Base-by-base conservation (phyloP, 2,797 vertebrate species). In the Tachyglossus aculeatus region DNA sequence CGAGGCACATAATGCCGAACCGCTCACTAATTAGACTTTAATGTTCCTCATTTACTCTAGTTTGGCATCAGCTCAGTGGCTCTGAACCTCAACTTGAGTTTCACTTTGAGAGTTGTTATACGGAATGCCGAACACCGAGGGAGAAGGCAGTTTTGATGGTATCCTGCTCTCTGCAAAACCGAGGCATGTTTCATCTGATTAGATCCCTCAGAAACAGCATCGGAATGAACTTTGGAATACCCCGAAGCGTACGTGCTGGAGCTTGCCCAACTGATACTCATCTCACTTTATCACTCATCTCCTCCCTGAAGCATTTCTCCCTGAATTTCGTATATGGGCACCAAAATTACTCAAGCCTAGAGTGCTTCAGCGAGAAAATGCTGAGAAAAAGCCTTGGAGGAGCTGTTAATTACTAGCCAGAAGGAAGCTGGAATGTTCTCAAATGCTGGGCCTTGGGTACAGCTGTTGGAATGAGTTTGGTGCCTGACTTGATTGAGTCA, bases 21-120 rank as follows among this genome's bases (percentile, higher is more conserved):
- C 82, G 81, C 78, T 84, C 75, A 81, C 80, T 84, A 85, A 81
- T 83, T 87, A 83, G 75, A 78, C 74, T 81, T 79, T 83, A 82
- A 79, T 84, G 74, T 65, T 47, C 81, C 71, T 87, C 74, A 77
- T 84, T 88, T 88, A 57, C 75, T 88, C 80, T 72, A 24, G 63
- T 79, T 84, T 83, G 78, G 81, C 68, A 68, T 67, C 18, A 55
- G 68, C 12, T 0, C 56, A 77, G 67, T 68, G 81, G 80, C 80
- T 82, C 74, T 62, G 75, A 58, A 76, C 74, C 80, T 67, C 58
- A 83, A 9, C 13, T 29, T 57, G 27, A 48, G 71, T 31, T 80
- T 81, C 58, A 43, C 64, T 73, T 22, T 51, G 67, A 68, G 65
- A 63, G 83, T 82, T 77, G 18, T 74, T 78, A 55, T 75, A 47